phyloP scores from a whole-genome alignment of 2,113 vertebrate species.

The Lepus americanus region DNA sequence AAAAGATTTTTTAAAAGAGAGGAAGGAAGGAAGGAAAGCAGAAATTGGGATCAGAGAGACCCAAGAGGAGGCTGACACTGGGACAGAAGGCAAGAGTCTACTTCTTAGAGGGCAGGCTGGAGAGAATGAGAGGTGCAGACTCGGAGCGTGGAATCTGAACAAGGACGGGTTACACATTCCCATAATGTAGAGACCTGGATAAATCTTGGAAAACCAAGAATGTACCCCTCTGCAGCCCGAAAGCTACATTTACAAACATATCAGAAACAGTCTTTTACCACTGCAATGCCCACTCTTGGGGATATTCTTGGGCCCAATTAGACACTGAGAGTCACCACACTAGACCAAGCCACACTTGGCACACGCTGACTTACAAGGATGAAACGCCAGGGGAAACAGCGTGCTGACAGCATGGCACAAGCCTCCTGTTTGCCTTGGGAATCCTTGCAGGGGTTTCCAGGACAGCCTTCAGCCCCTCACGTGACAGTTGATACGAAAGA shows the following conservation, averaged over 20 bases:
- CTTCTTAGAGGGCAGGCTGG: not conserved
- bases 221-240: not conserved
- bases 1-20: not conserved
- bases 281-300: not conserved
- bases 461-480: not conserved
- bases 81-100: not conserved
- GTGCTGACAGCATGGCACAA: not conserved
- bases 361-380: slow-evolving; percentile 12
- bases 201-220: not conserved
- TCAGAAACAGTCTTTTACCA: not conserved
- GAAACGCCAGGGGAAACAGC: not conserved
- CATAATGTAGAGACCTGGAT: not conserved
- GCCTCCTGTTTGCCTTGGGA: not conserved
- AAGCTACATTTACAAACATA: not conserved
- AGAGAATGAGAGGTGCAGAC: not conserved
- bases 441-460: not conserved
- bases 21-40: not conserved
- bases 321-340: not conserved
- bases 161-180: not conserved
- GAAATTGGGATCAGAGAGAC: not conserved
- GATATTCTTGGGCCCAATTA: not conserved
- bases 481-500: not conserved
- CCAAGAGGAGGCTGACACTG: not conserved
- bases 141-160: not conserved
- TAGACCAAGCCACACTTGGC: not conserved